Evolutionary conservation across 2,888 invertebrate species (phyloP).

Genomic region (Drosophila prostipennis): DNA sequence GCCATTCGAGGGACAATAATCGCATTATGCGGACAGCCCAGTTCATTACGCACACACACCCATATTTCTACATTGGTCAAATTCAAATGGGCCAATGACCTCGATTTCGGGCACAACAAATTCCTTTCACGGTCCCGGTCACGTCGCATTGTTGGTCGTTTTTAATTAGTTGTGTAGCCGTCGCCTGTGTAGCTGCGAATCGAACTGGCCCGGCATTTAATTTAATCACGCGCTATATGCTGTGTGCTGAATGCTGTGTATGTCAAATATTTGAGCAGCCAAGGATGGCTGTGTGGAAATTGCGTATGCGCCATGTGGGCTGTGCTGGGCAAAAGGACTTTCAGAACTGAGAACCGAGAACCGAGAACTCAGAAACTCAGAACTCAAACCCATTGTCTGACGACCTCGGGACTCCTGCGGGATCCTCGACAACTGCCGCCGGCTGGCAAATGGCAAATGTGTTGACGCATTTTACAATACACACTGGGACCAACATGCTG

Average conservation of each 20-base stretch:
- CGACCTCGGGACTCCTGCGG: slow-evolving; percentile 23
- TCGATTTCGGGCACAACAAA: slow-evolving; percentile 40
- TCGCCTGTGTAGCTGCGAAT: slow-evolving; percentile 40
- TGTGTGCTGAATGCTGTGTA: slow-evolving; percentile 52
- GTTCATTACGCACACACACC: slow-evolving; percentile 47
- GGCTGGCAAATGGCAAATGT: slow-evolving; percentile 69
- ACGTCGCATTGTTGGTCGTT: slow-evolving; percentile 62
- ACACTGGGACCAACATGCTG: slow-evolving; percentile 61
- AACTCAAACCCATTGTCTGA: slow-evolving; percentile 32
- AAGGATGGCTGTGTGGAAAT: slow-evolving; percentile 57
- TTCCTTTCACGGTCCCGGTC: slow-evolving; percentile 39
- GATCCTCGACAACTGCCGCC: slow-evolving; percentile 29
- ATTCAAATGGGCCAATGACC: slow-evolving; percentile 58
- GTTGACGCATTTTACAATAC: slow-evolving; percentile 78
- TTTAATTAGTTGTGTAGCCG: slow-evolving; percentile 77
- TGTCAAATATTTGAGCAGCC: slow-evolving; percentile 73
- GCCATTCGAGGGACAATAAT: slow-evolving; percentile 55
- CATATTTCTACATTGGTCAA: slow-evolving; percentile 26
- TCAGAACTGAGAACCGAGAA: neutral
- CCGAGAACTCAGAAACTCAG: no score
- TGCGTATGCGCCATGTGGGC: slow-evolving; percentile 71
- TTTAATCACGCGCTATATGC: slow-evolving; percentile 67
- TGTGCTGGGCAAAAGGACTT: slow-evolving; percentile 12
- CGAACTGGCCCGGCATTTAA: slow-evolving; percentile 61
- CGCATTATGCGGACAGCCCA: slow-evolving; percentile 59